A percentile compares a stretch with the other conserved stretches of the same genome.
Evolutionary conservation across 2,113 vertebrate genomes (phyloP).

Genomic region (Catharus bicknelli): DNA sequence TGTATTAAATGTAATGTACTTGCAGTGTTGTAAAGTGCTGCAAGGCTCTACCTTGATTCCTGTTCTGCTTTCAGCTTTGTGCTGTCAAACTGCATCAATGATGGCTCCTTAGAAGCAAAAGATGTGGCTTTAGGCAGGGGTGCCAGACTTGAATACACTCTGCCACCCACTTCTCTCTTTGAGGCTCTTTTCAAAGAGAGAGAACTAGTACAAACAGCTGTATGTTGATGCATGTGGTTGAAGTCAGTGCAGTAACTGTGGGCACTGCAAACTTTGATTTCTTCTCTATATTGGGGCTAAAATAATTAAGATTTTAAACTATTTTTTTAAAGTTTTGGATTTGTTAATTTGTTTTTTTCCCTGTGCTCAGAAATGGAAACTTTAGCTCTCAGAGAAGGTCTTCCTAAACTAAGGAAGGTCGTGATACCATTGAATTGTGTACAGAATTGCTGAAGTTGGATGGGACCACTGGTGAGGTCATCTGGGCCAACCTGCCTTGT

Average conservation of each 20-base stretch:
- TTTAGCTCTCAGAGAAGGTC: not conserved
- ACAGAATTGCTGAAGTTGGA: not conserved
- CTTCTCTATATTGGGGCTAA: not conserved
- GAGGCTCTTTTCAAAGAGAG: not conserved
- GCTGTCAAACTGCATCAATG: not conserved
- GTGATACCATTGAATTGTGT: not conserved
- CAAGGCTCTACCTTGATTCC: not conserved
- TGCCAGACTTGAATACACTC: not conserved
- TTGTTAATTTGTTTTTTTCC: rapidly evolving
- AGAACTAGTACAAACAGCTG: not conserved
- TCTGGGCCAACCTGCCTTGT: not conserved
- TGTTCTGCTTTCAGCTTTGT: not conserved
- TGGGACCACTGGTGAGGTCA: rapidly evolving
- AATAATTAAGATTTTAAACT: not conserved
- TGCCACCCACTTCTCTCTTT: not conserved
- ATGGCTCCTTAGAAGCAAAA: not conserved
- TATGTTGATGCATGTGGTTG: not conserved
- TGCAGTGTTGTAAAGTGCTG: rapidly evolving
- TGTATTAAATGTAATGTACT: not conserved
- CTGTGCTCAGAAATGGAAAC: not conserved
- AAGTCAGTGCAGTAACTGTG: not conserved
- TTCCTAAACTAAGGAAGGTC: not conserved
- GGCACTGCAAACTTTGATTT: not conserved
- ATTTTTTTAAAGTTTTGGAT: not conserved
- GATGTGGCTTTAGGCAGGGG: not conserved